Conservation (phyloP, 35 echinoderm and acorn worm genomes). For the Diadema setosum region DNA sequence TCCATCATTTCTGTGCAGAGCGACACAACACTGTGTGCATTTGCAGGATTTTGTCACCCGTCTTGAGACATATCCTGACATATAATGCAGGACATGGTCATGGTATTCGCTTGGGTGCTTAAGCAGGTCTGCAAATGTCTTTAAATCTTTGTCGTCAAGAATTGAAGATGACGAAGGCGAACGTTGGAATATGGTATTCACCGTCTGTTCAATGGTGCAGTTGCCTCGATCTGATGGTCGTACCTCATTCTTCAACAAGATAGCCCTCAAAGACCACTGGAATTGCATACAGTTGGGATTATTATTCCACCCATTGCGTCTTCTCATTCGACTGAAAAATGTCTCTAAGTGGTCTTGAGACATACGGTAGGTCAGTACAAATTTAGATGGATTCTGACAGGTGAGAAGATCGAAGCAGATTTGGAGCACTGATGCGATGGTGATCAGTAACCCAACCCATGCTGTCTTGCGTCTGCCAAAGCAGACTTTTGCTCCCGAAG, state of each 20-base stretch:
- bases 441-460: conserved; percentile 26
- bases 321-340: conserved; percentile 60
- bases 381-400: background rate
- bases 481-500: background rate
- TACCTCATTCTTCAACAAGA: conserved; percentile 53
- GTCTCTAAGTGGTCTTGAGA: conserved; percentile 60
- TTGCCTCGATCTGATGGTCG: conserved; percentile 54
- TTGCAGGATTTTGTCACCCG: conserved; percentile 48
- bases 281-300: conserved; percentile 74
- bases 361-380: conserved; percentile 50
- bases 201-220: conserved; percentile 30
- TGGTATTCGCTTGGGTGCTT: conserved; percentile 46
- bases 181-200: background rate
- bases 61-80: conserved; percentile 48
- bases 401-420: conserved; percentile 34
- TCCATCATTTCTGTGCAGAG: conserved; percentile 30
- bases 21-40: conserved; percentile 59
- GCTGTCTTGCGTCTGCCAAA: conserved; percentile 24
- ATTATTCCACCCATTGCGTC: conserved; percentile 68
- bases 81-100: conserved; percentile 60
- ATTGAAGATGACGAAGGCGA: background rate
- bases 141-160: conserved; percentile 30
- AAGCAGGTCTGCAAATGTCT: conserved; percentile 39
- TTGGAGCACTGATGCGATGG: conserved; percentile 19
- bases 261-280: conserved; percentile 52